Conservation (phyloP, 2,113 vertebrate species). For the Colinus virginianus region DNA sequence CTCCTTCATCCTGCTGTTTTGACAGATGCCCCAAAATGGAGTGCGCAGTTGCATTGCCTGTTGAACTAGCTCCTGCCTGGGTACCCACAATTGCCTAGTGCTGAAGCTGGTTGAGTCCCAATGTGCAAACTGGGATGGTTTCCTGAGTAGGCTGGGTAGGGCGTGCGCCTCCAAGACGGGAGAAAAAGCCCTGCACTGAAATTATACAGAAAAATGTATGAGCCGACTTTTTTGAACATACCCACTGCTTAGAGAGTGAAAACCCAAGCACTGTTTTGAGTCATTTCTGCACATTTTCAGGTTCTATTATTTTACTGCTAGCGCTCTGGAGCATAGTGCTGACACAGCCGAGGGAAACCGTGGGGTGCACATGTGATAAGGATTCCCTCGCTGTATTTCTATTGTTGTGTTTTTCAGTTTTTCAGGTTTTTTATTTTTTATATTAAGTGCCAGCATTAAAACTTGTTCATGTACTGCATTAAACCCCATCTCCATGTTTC, state of each 20-base stretch:
- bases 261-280: background rate
- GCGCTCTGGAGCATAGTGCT: background rate
- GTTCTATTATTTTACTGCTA: background rate
- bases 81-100: background rate
- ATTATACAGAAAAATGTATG: background rate
- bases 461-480: background rate
- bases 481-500: background rate
- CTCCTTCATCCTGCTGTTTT: background rate
- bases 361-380: background rate
- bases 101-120: background rate
- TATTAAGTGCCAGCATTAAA: background rate
- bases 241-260: background rate
- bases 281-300: background rate
- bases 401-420: background rate
- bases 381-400: background rate
- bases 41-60: no score
- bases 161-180: background rate
- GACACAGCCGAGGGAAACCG: background rate
- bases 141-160: background rate
- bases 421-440: background rate
- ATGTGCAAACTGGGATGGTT: background rate
- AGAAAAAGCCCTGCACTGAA: background rate
- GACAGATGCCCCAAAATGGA: background rate
- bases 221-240: background rate
- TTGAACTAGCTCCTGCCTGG: background rate